Base-by-base conservation (phyloP, 2,888 invertebrate genomes). In the Drosophila buzzatii region DNA sequence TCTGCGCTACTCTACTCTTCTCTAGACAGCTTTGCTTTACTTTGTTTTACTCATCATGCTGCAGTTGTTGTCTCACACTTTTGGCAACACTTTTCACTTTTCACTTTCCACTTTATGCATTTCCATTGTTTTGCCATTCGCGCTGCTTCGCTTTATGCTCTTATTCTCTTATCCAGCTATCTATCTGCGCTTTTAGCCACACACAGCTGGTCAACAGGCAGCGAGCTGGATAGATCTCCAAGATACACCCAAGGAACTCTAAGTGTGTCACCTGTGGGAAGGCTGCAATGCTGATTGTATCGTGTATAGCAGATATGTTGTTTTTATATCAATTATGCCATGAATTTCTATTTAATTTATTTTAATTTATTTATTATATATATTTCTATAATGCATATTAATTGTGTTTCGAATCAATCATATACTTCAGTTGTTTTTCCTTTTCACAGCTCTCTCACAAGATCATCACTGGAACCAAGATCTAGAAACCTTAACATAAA, bases 41-140 rank as follows among this genome's bases (percentile, higher is more conserved):
- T 45, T 68, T 49, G 56, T 3, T 41, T 37, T 14, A 18, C 45
- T 59, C 52, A 23, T 39, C 39, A 23, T 53, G 51, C 53, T 70
- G 58, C 33, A 70, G 31, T 63, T 70, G 69, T 60, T 73, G 64
- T 58, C 52, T 55, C 39, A 33, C 58, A 60, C 55, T 56, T 66
- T 71, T 68, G 63, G 51, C 73, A 74, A 72, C 70, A 70, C 79
- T 79, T 82, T 83, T 83, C 76, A 73, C 82, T 87, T 81, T 83
- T 87, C 73, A 70, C 79, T 83, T 81, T 83, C 87, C 73, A 70
- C 79, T 87, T 82, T 68, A 70, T 82, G 70, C 83, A 70, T 73
- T 70, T 60, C 52, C 58, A 79, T 85, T 79, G 77, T 70, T 77
- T 65, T 55, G 68, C 55, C 58, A 72, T 67, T 42, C 59, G 44